Percentiles rank a stretch among this genome's conserved stretches.
phyloP scores from a whole-genome alignment of 2,888 invertebrate genomes.

The Harpagoxenus sublaevis region DNA sequence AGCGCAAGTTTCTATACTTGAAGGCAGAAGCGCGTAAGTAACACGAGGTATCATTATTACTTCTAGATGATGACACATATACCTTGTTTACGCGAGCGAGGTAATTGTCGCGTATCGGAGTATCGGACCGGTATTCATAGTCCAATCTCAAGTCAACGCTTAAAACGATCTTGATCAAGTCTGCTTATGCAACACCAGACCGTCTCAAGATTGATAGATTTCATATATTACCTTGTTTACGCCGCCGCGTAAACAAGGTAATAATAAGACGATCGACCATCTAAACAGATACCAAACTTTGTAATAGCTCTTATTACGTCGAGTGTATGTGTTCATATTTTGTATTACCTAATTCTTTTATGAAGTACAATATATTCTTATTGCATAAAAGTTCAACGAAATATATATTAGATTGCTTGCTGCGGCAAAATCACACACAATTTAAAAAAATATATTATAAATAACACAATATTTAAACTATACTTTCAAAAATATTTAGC shows the following conservation, averaged over 20 bases:
- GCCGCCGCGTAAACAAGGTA: too few relatives aligned
- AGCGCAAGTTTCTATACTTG: not conserved
- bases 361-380: not conserved
- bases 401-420: not conserved
- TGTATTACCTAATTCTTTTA: not conserved
- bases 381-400: not conserved
- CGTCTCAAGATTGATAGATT: too few relatives aligned
- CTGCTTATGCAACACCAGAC: too few relatives aligned
- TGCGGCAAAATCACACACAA: not conserved
- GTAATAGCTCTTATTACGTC: not conserved
- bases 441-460: not conserved
- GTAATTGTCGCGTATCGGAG: too few relatives aligned
- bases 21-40: conserved; percentile 25
- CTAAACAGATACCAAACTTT: not conserved
- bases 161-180: too few relatives aligned
- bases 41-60: conserved; percentile 25
- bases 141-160: too few relatives aligned
- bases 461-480: not conserved
- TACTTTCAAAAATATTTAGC: not conserved
- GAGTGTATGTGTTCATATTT: not conserved
- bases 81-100: too few relatives aligned
- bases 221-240: too few relatives aligned
- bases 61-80: not conserved
- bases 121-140: too few relatives aligned
- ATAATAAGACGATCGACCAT: not conserved